phyloP scores from a whole-genome alignment of 2,113 vertebrate genomes.

The Campylomormyrus tamandua region DNA sequence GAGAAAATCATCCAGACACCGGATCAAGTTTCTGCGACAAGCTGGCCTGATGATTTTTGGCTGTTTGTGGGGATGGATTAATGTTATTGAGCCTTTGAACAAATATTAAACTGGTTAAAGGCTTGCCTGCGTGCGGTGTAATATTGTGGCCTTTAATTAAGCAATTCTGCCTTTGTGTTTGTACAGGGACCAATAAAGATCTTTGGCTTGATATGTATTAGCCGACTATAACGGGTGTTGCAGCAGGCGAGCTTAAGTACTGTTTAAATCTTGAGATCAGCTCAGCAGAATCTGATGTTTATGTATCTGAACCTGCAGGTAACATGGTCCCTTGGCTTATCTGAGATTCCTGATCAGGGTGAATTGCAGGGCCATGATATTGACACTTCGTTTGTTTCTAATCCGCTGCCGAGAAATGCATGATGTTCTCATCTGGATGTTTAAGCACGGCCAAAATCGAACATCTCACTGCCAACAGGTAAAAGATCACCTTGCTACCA shows the following conservation, averaged over 20 bases:
- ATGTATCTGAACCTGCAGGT: background rate
- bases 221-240: background rate
- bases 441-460: background rate
- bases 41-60: background rate
- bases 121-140: background rate
- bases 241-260: background rate
- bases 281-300: background rate
- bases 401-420: background rate
- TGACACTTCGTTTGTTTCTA: background rate
- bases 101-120: slow-evolving; percentile 1
- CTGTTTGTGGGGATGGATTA: background rate
- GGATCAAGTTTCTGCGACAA: background rate
- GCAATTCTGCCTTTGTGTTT: slow-evolving; percentile 1
- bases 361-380: background rate
- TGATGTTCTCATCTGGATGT: background rate
- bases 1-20: slow-evolving; percentile 41
- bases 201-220: background rate
- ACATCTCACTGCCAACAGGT: background rate
- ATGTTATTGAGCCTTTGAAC: slow-evolving; percentile 1
- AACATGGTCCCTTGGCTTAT: background rate
- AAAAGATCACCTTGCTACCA: background rate
- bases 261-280: background rate
- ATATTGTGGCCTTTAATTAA: slow-evolving; percentile 11
- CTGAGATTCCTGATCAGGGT: background rate
- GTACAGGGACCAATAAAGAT: background rate